These are phyloP conservation scores for Euglossa dilemma DNA, from an alignment of 1,140 invertebrate species.

Conservation along the genomic window DNA sequence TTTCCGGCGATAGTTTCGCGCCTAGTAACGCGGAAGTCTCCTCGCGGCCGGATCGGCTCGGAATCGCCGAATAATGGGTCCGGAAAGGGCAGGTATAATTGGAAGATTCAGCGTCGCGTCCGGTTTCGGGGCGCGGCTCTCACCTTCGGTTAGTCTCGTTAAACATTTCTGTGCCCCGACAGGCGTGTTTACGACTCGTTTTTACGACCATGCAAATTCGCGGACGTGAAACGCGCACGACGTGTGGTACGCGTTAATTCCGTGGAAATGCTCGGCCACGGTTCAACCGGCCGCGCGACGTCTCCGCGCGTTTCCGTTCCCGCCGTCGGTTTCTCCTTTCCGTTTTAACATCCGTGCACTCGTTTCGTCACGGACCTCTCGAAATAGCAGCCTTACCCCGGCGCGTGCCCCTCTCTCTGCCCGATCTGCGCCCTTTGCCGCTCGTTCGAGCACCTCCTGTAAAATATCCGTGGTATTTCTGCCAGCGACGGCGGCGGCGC, in stretches of 20 bases:
- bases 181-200: slow-evolving; percentile 3
- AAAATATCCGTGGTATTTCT: slow-evolving; percentile 56
- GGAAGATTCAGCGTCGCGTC: neutral
- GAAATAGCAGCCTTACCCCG: neutral
- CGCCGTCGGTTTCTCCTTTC: too few species aligned
- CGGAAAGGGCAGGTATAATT: neutral
- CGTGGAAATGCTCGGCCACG: slow-evolving; percentile 3
- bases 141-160: neutral
- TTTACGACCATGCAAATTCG: slow-evolving; percentile 18
- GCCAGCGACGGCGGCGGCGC: neutral
- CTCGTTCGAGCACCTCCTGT: neutral
- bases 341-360: neutral
- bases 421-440: neutral
- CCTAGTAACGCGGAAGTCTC: neutral
- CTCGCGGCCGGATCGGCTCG: neutral
- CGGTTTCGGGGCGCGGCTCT: neutral
- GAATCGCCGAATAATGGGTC: slow-evolving; percentile 3
- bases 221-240: neutral
- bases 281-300: neutral
- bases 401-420: neutral
- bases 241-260: slow-evolving; percentile 5
- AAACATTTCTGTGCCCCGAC: neutral
- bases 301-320: neutral
- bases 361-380: neutral
- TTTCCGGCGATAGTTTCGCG: slow-evolving; percentile 1